Base-by-base conservation (phyloP, 2,113 vertebrate genomes). In the Neofelis nebulosa region DNA sequence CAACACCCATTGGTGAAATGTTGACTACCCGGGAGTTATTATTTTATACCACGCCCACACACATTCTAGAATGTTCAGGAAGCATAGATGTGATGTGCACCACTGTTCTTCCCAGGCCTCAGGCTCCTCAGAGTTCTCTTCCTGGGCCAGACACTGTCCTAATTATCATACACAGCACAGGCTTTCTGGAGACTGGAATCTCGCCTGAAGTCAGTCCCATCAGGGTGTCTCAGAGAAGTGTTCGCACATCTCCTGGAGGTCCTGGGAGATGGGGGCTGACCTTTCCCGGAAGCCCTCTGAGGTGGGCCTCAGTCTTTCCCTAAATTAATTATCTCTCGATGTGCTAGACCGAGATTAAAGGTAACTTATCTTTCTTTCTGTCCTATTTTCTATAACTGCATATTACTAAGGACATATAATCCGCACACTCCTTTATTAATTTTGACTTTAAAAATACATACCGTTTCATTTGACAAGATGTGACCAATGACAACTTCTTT, bases 31-130 rank as follows among this genome's bases (percentile, higher is more conserved):
- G 3, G 0, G 16, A 55, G 7, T 31, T 50, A 8, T 21, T 29
- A 36, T 80, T 79, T 61, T 45, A 13, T 36, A 61, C 10, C 11
- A 18, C 9, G 7, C 31, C 41, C 36, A 21, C 4, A 13, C 5
- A 27, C 11, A 15, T 5, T 36, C 50, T 61, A 33, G 38, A 36
- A 13, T 18, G 31, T 19, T 38, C 38, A 69, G 13, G 13, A 36
- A 0, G 5, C 1, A 0, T 13, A 36, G 25, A 1, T 0, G 9
- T 25, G 48, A 13, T 15, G 9, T 11, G 15, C 10, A 9, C 18
- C 18, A 41, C 10, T 5, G 29, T 29, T 87, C 27, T 14, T 48
- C 95, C 41, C 2, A 4, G n/a, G 13, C 19, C 19, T 69, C 57
- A 10, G 33, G 41, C 2, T 33, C 57, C 15, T 48, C 12, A 36